These are phyloP conservation scores for Mastomys coucha DNA, from an alignment of 2,113 vertebrate species.

Conservation along the genomic window DNA sequence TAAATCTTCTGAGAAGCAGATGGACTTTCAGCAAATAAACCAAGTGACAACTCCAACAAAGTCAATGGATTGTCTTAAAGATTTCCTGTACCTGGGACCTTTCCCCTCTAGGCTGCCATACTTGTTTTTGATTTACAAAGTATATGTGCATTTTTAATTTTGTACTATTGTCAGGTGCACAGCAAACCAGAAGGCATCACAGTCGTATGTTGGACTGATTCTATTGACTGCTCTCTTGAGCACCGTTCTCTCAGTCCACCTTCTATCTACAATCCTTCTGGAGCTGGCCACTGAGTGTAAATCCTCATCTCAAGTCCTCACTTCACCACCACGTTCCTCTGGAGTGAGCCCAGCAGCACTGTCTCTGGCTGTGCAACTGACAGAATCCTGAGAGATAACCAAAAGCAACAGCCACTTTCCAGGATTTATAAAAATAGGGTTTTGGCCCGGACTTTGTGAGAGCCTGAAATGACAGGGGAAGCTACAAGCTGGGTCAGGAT, in stretches of 20 bases:
- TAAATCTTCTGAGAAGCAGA: constrained; percentile 34
- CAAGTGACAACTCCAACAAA: not conserved
- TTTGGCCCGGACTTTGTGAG: constrained; percentile 25
- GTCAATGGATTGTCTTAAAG: not conserved
- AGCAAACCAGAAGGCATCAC: not conserved
- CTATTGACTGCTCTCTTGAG: not conserved
- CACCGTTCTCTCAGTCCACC: not conserved
- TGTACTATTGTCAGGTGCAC: not conserved
- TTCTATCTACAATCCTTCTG: constrained; percentile 24
- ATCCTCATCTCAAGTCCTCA: constrained; percentile 77
- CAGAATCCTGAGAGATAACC: constrained; percentile 76
- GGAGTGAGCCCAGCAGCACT: constrained; percentile 56
- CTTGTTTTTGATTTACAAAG: not conserved
- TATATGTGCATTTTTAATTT: not conserved
- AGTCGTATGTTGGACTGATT: not conserved
- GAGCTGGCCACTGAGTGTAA: constrained; percentile 52
- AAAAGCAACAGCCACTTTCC: constrained; percentile 61
- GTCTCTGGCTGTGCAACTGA: constrained; percentile 69
- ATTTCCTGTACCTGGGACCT: not conserved
- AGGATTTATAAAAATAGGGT: constrained; percentile 77
- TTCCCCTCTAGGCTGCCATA: not conserved
- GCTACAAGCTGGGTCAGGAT: not conserved
- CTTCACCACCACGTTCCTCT: constrained; percentile 71
- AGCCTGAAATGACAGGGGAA: not conserved
- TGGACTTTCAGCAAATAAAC: not conserved